Evolutionary conservation across 2,113 vertebrate species (phyloP).

Genomic region (Mirza zaza): DNA sequence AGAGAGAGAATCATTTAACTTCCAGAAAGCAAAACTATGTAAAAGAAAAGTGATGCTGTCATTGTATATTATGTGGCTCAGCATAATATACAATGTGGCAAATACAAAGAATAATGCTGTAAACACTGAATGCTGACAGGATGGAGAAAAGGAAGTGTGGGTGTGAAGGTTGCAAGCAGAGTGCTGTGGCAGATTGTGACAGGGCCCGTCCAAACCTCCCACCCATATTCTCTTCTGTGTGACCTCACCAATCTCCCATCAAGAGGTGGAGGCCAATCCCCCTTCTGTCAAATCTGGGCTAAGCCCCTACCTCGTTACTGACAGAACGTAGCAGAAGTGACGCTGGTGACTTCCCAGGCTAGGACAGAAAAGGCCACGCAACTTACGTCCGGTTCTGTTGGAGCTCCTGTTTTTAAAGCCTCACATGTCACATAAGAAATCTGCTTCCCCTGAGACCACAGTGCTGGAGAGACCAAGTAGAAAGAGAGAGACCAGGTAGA

Average conservation of each 20-base stretch:
- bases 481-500: rapidly evolving
- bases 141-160: neutral
- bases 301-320: neutral
- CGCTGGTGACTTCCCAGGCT: neutral
- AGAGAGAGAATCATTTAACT: neutral
- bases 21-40: neutral
- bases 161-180: neutral
- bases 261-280: neutral
- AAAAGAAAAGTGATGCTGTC: neutral
- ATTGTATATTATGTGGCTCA: neutral
- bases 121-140: neutral
- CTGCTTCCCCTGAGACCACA: neutral
- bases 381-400: neutral
- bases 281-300: neutral
- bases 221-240: neutral
- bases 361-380: neutral
- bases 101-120: neutral
- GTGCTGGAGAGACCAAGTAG: neutral
- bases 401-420: neutral
- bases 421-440: neutral
- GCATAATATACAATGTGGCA: neutral
- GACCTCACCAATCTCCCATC: neutral
- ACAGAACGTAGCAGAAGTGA: neutral
- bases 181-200: neutral
- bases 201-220: neutral